Percentiles rank a stretch among this genome's conserved stretches.
phyloP scores from a whole-genome alignment of 2,113 vertebrate genomes.

The Chitala chitala region DNA sequence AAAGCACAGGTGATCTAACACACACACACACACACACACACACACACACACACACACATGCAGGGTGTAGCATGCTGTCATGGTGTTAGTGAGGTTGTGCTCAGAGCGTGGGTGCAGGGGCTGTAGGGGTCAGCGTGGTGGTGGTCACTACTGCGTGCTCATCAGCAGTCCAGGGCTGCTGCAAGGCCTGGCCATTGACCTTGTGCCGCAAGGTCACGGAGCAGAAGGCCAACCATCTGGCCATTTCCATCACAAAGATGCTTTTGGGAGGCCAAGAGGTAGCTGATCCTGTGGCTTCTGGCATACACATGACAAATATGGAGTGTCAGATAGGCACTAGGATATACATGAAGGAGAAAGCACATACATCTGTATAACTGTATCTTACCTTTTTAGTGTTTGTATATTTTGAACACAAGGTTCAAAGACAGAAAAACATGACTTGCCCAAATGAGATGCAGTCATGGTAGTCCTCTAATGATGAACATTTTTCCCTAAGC shows the following conservation, averaged over 20 bases:
- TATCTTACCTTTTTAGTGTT: too few relatives aligned
- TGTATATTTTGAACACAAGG: too few relatives aligned
- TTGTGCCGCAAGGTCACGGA: conserved; percentile 76
- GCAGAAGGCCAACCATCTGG: conserved; percentile 81
- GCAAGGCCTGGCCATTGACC: conserved; percentile 68
- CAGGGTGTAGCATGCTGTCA: background rate
- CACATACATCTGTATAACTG: too few relatives aligned
- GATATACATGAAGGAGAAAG: background rate
- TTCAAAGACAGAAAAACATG: too few relatives aligned
- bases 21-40: background rate
- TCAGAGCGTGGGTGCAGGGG: background rate
- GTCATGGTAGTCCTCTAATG: too few relatives aligned
- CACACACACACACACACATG: background rate
- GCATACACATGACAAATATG: conserved; percentile 15
- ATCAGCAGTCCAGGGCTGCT: conserved; percentile 68
- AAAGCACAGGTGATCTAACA: too few relatives aligned
- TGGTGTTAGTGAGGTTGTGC: background rate
- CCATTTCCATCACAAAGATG: conserved; percentile 83
- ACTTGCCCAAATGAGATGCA: too few relatives aligned
- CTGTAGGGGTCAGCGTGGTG: background rate
- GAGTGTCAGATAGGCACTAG: background rate
- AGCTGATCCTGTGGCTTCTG: conserved; percentile 65
- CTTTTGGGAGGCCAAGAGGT: conserved; percentile 78
- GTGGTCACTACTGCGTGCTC: conserved; percentile 49
- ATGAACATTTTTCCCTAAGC: too few relatives aligned